Evolutionary conservation across 53 echinoderm and acorn worm species (phyloP).

Genomic region (Luidia sarsii): DNA sequence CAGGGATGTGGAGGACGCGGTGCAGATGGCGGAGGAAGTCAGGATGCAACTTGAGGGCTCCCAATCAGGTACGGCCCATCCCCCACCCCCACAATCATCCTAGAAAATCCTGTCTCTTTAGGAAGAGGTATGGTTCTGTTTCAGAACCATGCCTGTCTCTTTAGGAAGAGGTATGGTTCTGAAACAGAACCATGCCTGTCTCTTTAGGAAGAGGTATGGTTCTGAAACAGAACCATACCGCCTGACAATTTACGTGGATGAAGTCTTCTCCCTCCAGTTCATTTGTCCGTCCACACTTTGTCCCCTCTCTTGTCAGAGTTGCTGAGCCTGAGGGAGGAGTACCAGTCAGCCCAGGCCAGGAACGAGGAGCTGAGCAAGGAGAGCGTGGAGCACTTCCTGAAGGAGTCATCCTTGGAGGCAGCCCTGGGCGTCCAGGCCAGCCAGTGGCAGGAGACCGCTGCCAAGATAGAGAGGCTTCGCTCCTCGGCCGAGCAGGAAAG

Average conservation of each 20-base stretch:
- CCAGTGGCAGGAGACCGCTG: slow-evolving; percentile 24
- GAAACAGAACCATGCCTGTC: too few relatives aligned
- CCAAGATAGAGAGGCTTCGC: background rate
- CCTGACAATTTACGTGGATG: background rate
- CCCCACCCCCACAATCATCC: too few relatives aligned
- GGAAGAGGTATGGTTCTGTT: too few relatives aligned
- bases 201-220: too few relatives aligned
- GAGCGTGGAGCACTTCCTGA: slow-evolving; percentile 19
- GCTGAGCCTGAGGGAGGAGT: slow-evolving; percentile 26
- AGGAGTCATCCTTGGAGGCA: slow-evolving; percentile 27
- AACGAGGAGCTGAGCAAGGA: slow-evolving; percentile 18
- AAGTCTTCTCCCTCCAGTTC: slow-evolving; percentile 3
- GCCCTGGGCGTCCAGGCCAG: slow-evolving; percentile 34
- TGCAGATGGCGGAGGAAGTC: background rate
- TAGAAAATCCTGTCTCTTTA: background rate
- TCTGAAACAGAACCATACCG: too few relatives aligned
- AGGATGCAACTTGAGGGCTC: slow-evolving; percentile 20
- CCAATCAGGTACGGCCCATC: slow-evolving; percentile 31
- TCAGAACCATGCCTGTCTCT: too few relatives aligned
- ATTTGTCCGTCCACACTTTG: background rate
- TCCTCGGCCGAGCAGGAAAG: background rate
- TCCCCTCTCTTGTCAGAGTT: slow-evolving; percentile 3
- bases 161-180: too few relatives aligned
- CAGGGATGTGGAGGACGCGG: background rate
- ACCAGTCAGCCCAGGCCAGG: background rate